Evolutionary conservation across 2,797 vertebrate genomes (phyloP), one percentile per base, ranked within the genome.

Genomic region (Rhabdophis nuchalis): DNA sequence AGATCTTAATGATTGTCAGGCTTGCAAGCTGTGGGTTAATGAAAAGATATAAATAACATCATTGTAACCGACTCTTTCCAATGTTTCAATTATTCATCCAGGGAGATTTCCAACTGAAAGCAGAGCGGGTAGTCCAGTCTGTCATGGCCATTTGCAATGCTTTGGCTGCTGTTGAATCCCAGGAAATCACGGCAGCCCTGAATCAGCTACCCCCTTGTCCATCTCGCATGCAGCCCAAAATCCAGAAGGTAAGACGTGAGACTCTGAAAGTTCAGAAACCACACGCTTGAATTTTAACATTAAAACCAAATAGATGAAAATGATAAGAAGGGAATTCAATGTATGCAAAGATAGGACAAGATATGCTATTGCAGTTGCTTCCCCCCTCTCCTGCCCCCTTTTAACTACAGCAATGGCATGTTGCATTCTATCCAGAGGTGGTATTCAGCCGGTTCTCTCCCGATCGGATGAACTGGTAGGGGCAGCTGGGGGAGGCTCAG

Each of bases 101-200:
- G 99, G 97, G 92, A 89, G 99, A 99, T 85, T 96, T 99, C 88
- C 96, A 97, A 0, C 96, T 98, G 93, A 98, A 98, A 23, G 98
- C 99, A 0, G 99, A 99, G 95, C 97, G 99, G 50, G 98, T 99
- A 85, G 98, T 99, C 94, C 99, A 99, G 97, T 99, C 99, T 0
- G 98, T 99, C 91, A 99, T 99, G 97, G 99, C 98, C 54, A 98
- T 99, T 94, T 99, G 99, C 97, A 99, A 97, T 2, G 98, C 98
- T 2, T 95, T 99, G 41, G 99, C 99, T 0, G 97, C 98, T 0
- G 98, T 99, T 91, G 99, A 99, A 87, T 98, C 98, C 0, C 98
- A 98, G 2, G 99, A 99, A 27, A 98, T 99, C 96, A 99, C 99
- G 0, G 95, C 92, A 0, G 99, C 99, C 60, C 98, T 99, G 94